Evolutionary conservation across 2,888 invertebrate genomes (phyloP), one percentile per base, ranked within the genome.

Genomic region (Pyrrhosoma nymphula): DNA sequence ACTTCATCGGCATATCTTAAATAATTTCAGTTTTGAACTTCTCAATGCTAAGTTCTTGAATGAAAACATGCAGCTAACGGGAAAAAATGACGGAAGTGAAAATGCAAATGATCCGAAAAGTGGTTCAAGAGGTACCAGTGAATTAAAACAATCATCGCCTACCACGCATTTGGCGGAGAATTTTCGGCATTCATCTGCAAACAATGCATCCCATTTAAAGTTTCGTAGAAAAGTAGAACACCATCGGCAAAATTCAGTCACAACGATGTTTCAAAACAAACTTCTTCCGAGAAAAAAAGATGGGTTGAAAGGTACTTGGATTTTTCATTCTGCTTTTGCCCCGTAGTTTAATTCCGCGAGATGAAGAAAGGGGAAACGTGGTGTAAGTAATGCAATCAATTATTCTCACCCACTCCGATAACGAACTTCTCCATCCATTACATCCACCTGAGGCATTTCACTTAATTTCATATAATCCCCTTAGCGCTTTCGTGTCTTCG

Each of bases 331-430:
- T 35, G 18, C 82, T 16, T 14, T 16, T 16, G 12, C 35, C 30
- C 35, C 82, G 18, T 14, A 14, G 35, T n/a, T 69, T n/a, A 82
- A 30, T 35, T 35, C 30, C 82, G 35, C 82, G 35, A 82, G 82
- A 82, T 30, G 82, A 8, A 30, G 35, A 14, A 35, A 26, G 35
- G 10, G 3, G 35, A 14, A 18, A 10, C 23, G 47, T 47, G 47
- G 47, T 47, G 30, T 35, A 82, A 35, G 82, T 82, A 82, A 82
- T 82, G 82, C 82, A 35, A 82, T 82, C 82, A 82, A 82, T 82
- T 82, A 82, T 35, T 35, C 14, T 82, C 82, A 82, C 30, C 30
- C 35, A 4, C 26, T 30, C 16, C 82, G 82, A 82, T 35, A 35
- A 30, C 30, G 82, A 82, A 82, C 82, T 82, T 82, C 30, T 82